These are phyloP conservation scores for Phataginus tetradactyla DNA, from an alignment of 2,797 vertebrate species.

Conservation along the genomic window DNA sequence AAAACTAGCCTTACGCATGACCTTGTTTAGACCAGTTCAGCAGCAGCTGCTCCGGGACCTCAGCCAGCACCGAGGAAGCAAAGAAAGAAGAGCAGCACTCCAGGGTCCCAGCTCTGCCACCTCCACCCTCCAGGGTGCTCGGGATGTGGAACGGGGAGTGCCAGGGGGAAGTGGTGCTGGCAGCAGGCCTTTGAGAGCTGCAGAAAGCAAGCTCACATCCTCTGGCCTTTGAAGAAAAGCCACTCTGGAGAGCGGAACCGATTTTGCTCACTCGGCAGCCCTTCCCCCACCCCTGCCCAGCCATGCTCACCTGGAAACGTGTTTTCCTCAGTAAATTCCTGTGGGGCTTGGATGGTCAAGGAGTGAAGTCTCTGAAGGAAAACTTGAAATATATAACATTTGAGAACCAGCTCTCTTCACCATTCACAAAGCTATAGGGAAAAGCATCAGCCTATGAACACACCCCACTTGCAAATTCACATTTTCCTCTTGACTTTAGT, in stretches of 20 bases:
- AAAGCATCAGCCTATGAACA: not conserved
- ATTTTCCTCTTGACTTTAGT: not conserved
- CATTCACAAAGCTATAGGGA: not conserved
- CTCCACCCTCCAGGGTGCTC: not conserved
- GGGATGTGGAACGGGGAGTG: not conserved
- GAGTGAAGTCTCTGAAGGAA: not conserved
- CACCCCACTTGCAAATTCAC: not conserved
- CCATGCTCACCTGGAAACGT: not conserved
- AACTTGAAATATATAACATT: not conserved
- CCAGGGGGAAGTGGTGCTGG: not conserved
- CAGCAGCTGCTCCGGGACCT: not conserved
- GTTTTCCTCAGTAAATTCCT: not conserved
- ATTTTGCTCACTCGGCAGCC: not conserved
- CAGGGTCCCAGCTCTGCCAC: not conserved
- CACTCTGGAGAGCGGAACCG: not conserved
- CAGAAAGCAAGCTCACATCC: not conserved
- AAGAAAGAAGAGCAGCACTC: not conserved
- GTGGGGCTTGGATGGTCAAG: not conserved
- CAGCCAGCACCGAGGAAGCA: not conserved
- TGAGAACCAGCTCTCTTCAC: not conserved
- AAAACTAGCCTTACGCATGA: not conserved
- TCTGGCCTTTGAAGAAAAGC: not conserved
- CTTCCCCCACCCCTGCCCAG: not conserved
- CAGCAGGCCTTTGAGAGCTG: fast-evolving
- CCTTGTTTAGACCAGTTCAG: not conserved